A percentile compares a stretch with the other conserved stretches of the same genome.
phyloP scores from a whole-genome alignment of 1,140 invertebrate species.

The Drosophila pseudoananassae region DNA sequence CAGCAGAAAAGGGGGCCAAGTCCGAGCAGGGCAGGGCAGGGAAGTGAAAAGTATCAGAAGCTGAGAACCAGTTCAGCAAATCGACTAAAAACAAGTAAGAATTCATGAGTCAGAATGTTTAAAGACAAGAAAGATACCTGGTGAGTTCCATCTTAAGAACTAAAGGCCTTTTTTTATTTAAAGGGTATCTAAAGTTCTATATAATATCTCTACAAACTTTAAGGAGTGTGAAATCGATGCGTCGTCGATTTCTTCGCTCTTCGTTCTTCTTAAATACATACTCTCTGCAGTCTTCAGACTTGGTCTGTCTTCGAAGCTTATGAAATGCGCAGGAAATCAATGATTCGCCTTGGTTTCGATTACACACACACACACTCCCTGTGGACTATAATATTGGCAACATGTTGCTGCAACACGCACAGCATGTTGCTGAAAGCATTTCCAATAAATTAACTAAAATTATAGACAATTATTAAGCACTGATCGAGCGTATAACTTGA shows the following conservation, averaged over 20 bases:
- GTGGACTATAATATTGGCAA: slow-evolving; percentile 24
- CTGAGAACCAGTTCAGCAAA: slow-evolving; percentile 75
- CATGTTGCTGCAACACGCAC: slow-evolving; percentile 74
- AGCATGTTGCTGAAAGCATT: slow-evolving; percentile 80
- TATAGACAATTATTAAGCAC: slow-evolving; percentile 79
- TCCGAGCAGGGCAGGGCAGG: slow-evolving; percentile 3
- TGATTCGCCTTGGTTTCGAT: slow-evolving; percentile 81
- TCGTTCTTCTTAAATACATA: background rate
- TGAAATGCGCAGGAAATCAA: slow-evolving; percentile 83
- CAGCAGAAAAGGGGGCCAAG: slow-evolving; percentile 30
- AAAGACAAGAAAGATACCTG: slow-evolving; percentile 7
- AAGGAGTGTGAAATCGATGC: slow-evolving; percentile 75
- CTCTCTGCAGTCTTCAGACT: background rate
- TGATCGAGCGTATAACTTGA: slow-evolving; percentile 63
- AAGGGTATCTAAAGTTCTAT: slow-evolving; percentile 30
- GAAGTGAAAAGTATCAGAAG: too few relatives aligned
- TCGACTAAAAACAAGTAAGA: slow-evolving; percentile 56
- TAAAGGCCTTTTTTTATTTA: background rate
- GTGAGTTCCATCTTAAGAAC: background rate
- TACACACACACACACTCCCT: slow-evolving; percentile 55
- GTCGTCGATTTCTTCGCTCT: slow-evolving; percentile 46
- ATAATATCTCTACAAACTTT: background rate
- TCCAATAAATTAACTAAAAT: slow-evolving; percentile 81
- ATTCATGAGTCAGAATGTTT: slow-evolving; percentile 7
- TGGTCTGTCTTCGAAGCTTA: slow-evolving; percentile 71